Base-by-base conservation (phyloP, 1,140 invertebrate genomes). In the Schlechtendalia chinensis region DNA sequence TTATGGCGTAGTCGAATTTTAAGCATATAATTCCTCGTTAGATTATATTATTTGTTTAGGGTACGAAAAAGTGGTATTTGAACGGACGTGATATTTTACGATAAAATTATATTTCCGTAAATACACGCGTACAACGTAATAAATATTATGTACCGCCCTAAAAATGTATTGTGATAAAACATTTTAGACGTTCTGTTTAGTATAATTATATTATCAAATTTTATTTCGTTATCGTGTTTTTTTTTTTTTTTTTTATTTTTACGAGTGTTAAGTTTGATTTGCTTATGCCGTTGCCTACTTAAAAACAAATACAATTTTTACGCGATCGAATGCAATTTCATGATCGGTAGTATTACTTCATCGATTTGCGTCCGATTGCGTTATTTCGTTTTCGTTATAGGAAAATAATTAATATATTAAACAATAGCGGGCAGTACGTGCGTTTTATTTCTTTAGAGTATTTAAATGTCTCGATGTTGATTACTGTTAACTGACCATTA, bases 111-210 rank as follows among this genome's bases (percentile, higher is more conserved):
- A 39, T 67, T n/a, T 24, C 16, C 14, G 16, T 69, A 69, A 14
- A 10, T 45, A 63, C 32, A 50, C 45, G 67, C 39, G 14, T 27
- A 45, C 32, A 59, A 59, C 24, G 12, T 12, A 12, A 59, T 24
- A 24, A n/a, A 24, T 59, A 24, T 59, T 12, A 50, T 69, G 19
- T 67, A 67, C 19, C 16, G 22, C n/a, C 5, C 65, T 45, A n/a
- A 69, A 69, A 45, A 69, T 69, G 16, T 50, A 69, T 69, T 69
- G 67, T 69, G 67, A 50, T 69, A 69, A 69, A 50, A 69, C 22
- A 69, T 69, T 69, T 69, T 69, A 50, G 39, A 50, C 22, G 22
- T 69, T 69, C 16, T 3, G 67, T 69, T 67, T 67, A 67, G 65
- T 56, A 56, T n/a, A 47, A 5, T n/a, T 65, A 14, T 39, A 39